phyloP scores from a whole-genome alignment of 2,888 invertebrate species.

The Girardia tigrina region DNA sequence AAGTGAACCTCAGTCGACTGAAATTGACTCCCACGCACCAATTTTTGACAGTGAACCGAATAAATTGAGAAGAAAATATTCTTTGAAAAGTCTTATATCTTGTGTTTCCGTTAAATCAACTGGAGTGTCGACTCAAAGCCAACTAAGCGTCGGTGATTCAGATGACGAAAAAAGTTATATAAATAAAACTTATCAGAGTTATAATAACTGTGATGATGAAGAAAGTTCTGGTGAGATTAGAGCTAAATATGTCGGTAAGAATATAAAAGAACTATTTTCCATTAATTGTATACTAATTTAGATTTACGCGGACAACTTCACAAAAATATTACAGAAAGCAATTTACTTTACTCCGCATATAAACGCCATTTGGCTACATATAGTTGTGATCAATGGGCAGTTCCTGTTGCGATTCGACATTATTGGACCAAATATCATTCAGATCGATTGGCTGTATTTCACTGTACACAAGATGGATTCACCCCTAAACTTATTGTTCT shows the following conservation, averaged over 20 bases:
- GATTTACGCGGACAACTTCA: constrained; percentile 29
- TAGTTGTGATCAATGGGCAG: constrained; percentile 25
- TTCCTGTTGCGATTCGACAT: not conserved
- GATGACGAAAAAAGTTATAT: not conserved
- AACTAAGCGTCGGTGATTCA: not conserved
- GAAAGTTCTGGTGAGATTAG: constrained; percentile 10
- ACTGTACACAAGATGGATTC: constrained; percentile 10
- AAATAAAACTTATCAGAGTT: not conserved
- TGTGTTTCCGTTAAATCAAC: not conserved
- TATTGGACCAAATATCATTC: constrained; percentile 14
- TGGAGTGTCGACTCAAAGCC: not conserved
- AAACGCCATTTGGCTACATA: constrained; percentile 25
- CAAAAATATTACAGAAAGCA: constrained; percentile 29
- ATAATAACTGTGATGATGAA: not conserved
- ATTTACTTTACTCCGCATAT: constrained; percentile 29
- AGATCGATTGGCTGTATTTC: constrained; percentile 18
- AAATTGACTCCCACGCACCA: not conserved
- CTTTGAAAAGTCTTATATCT: constrained; percentile 1
- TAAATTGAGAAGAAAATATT: not conserved
- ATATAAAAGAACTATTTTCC: not conserved
- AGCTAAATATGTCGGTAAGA: not conserved
- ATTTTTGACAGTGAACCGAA: not conserved
- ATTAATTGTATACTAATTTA: constrained; percentile 13
- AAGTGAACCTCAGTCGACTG: not conserved
- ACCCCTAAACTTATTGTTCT: constrained; percentile 19